Evolutionary conservation across 2,113 vertebrate genomes (phyloP), one percentile per base, ranked within the genome.

Genomic region (Dryoscopus gambensis): DNA sequence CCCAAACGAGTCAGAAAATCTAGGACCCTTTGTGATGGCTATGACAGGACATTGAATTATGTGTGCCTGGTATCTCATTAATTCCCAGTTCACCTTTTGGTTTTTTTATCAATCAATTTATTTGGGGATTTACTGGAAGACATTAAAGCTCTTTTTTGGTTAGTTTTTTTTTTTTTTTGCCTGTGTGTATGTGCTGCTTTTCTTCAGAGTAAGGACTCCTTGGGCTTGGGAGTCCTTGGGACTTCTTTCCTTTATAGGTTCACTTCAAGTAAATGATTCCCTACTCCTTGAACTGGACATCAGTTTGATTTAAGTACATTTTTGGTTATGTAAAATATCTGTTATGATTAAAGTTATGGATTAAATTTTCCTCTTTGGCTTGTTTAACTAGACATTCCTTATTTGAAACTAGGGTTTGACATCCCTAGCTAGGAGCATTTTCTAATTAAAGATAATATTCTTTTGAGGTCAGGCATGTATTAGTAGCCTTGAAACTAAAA

Each of bases 361-460:
- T 92, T 89, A 89, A 84, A 74, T 95, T 90, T 93, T 92, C 24
- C 7, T 81, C 64, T 87, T 80, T 75, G 15, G 10, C 9, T 84
- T 92, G 33, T 86, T 95, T 89, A 93, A 74, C 60, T 91, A 62
- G 59, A 52, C 70, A 52, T 79, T 80, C 25, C 49, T 92, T 89
- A 47, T 90, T 86, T 89, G 60, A 84, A 78, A 64, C 47, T 42
- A 59, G n/a, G 21, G 7, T 71, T 93, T 87, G 79, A 81, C 73
- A 90, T 81, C 5, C 81, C 56, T 91, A 87, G 64, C 73, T 89
- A 60, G 86, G 33, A 87, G 76, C 80, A 75, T 52, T 90, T 95
- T 95, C 56, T 89, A 94, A 84, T 90, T 93, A 86, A 88, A 90
- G 85, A 86, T 77, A 87, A 89, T 82, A 69, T 60, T 80, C 33